A percentile compares a stretch with the other conserved stretches of the same genome.
Evolutionary conservation across 2,113 vertebrate genomes (phyloP).

Genomic region (Aptenodytes forsteri): DNA sequence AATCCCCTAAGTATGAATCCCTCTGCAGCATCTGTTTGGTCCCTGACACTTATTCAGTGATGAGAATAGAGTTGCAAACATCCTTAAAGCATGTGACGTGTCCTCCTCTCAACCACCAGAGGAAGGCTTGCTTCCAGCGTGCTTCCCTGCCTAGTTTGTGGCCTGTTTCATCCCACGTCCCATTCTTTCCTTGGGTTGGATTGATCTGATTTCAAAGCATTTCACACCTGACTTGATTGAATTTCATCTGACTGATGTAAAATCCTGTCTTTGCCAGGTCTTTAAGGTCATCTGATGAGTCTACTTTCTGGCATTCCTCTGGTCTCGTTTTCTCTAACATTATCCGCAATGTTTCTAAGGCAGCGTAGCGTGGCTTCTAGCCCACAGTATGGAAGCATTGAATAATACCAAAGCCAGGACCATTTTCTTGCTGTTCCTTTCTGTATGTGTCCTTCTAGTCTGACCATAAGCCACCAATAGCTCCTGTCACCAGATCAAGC

Average conservation of each 20-base stretch:
- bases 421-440: not conserved
- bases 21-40: not conserved
- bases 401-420: not conserved
- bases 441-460: not conserved
- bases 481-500: not conserved
- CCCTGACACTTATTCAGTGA: not conserved
- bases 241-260: not conserved
- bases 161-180: not conserved
- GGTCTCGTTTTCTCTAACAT: not conserved
- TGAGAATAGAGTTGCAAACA: not conserved
- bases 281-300: not conserved
- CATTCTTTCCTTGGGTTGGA: not conserved
- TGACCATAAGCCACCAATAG: not conserved
- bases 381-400: not conserved
- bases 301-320: not conserved
- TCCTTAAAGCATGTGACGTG: fast-evolving
- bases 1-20: not conserved
- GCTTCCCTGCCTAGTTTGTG: not conserved
- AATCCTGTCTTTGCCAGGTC: not conserved
- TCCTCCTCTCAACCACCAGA: not conserved
- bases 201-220: not conserved
- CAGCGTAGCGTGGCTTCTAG: not conserved
- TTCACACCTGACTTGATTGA: not conserved
- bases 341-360: not conserved
- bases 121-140: not conserved